Base-by-base conservation (phyloP, 2,888 invertebrate genomes). In the Zaprionus obscuricornis region DNA sequence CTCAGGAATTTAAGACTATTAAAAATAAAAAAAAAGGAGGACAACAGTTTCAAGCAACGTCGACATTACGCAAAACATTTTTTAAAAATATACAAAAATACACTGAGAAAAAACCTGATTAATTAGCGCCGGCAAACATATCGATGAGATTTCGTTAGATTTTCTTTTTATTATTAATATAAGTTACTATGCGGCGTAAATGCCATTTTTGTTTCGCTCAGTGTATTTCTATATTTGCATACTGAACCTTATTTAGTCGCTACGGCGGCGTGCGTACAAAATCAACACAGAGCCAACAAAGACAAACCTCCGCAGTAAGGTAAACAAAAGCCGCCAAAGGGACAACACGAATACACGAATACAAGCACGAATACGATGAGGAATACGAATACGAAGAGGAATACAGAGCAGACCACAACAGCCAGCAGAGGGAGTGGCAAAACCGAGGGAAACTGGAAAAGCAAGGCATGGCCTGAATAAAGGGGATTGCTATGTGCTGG, bases 241-340 rank as follows among this genome's bases (percentile, higher is more conserved):
- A 13, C 33, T 14, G n/a, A n/a, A n/a, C 33, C 24, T 46, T 26
- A 42, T 46, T 37, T 22, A 43, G 57, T 36, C 64, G 47, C 22
- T 16, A 18, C 49, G 47, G 27, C 55, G 83, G 60, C 66, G 64
- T 75, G 76, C 79, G 75, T 68, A 74, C 66, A 72, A 72, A 85
- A 82, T 69, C 72, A 85, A 79, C 74, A 85, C 77, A 77, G 67
- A 46, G 34, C 47, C 47, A 47, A 51, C 52, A 63, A 64, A 74
- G 57, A 67, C 47, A 66, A 71, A 57, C 84, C 71, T 68, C 83
- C 50, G 62, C 66, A 45, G 54, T 55, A 73, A 77, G 84, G 81
- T 76, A 77, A 77, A 77, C 84, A 77, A 84, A 74, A 52, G 62
- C 84, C 76, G 81, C 65, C 76, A 75, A 76, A 76, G 84, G 76